Conservation (phyloP, 2,888 invertebrate genomes). For the Ephialtes manifestator region DNA sequence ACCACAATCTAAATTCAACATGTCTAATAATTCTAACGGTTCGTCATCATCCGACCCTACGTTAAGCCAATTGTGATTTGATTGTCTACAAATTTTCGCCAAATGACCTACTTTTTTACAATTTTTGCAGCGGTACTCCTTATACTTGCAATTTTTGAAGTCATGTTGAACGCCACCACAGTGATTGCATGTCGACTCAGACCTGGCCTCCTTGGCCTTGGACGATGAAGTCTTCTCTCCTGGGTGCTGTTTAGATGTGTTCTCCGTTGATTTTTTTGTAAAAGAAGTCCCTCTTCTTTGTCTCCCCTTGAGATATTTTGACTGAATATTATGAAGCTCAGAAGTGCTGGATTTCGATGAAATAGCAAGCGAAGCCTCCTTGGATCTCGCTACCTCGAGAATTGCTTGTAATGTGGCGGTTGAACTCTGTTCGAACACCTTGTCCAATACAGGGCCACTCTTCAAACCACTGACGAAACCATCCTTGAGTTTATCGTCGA, state of each 20-base stretch:
- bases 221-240: neutral
- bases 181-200: neutral
- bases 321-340: constrained; percentile 13
- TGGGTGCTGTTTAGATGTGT: neutral
- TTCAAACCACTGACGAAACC: constrained; percentile 71
- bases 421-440: constrained; percentile 65
- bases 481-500: constrained; percentile 74
- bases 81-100: neutral
- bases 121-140: neutral
- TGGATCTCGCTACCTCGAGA: constrained; percentile 63
- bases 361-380: constrained; percentile 64
- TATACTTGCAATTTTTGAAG: neutral
- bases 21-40: neutral
- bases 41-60: neutral
- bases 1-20: neutral
- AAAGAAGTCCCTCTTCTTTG: neutral
- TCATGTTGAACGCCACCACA: constrained; percentile 8
- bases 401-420: constrained; percentile 45
- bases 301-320: neutral
- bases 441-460: constrained; percentile 62
- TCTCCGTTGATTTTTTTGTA: neutral
- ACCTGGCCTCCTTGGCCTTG: too few species aligned
- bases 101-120: neutral
- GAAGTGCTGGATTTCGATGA: constrained; percentile 25
- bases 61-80: constrained; percentile 5